Conservation (phyloP, 2,113 vertebrate genomes). For the Hassar affinis region DNA sequence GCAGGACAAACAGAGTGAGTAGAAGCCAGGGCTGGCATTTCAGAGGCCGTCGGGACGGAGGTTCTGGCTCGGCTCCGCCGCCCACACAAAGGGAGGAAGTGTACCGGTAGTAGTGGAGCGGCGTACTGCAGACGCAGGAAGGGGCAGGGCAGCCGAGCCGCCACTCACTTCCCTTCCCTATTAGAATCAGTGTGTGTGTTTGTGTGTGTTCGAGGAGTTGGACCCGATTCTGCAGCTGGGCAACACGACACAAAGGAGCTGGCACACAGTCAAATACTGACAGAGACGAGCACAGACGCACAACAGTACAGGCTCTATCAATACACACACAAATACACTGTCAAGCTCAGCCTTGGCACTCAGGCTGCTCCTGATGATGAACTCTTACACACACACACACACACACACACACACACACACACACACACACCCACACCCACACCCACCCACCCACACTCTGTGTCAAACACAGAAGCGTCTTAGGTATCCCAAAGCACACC, state of each 20-base stretch:
- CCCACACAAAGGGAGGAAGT: conserved; percentile 76
- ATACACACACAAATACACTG: conserved; percentile 41
- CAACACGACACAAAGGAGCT: conserved; percentile 54
- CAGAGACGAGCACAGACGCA: conserved; percentile 28
- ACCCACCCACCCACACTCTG: neutral
- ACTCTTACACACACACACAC: neutral
- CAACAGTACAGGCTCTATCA: neutral
- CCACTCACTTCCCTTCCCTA: conserved; percentile 60
- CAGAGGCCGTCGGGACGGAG: conserved; percentile 52
- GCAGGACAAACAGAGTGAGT: conserved; percentile 23
- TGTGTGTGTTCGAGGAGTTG: conserved; percentile 8
- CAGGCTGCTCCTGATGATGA: neutral
- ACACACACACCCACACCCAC: neutral
- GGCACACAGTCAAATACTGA: conserved; percentile 50
- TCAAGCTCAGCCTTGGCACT: neutral
- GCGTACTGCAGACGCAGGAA: conserved; percentile 66
- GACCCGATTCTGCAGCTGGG: conserved; percentile 58
- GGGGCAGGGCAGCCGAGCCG: conserved; percentile 62
- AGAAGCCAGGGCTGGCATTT: conserved; percentile 29
- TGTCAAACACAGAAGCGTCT: conserved; percentile 21
- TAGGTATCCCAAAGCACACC: conserved; percentile 16
- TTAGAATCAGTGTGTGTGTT: conserved; percentile 61
- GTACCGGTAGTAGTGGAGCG: conserved; percentile 23
- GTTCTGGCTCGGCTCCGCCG: conserved; percentile 59
- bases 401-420: neutral